phyloP scores from a whole-genome alignment of 1,140 invertebrate genomes.

The Nasonia vitripennis region DNA sequence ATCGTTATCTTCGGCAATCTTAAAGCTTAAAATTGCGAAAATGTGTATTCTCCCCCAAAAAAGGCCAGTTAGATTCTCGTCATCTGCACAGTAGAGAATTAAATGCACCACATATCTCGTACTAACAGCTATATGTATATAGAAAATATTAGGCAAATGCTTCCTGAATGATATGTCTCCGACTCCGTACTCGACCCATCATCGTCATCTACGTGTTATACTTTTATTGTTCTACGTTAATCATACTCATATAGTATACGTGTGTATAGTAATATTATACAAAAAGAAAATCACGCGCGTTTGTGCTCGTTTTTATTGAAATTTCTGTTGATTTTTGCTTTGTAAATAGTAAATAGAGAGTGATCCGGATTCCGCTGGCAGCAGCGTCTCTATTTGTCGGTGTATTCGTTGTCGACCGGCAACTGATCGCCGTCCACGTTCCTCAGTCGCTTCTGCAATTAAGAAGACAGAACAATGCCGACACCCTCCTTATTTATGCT shows the following conservation, averaged over 20 bases:
- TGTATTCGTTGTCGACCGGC: conserved; percentile 61
- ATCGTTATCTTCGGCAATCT: conserved; percentile 21
- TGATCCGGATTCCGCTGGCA: conserved; percentile 48
- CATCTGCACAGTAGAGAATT: background rate
- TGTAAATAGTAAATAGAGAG: conserved; percentile 25
- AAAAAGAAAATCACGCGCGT: conserved; percentile 26
- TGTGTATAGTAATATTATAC: conserved; percentile 37
- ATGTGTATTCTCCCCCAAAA: background rate
- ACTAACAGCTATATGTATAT: conserved; percentile 10
- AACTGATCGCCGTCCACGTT: conserved; percentile 61
- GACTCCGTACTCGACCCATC: background rate
- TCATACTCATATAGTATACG: background rate
- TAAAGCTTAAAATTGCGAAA: background rate
- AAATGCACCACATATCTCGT: background rate
- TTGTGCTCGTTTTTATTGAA: background rate
- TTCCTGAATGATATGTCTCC: conserved; percentile 6
- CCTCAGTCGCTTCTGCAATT: conserved; percentile 69
- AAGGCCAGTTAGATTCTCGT: conserved; percentile 20
- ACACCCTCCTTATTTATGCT: conserved; percentile 31
- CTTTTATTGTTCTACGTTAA: background rate
- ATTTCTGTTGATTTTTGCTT: conserved; percentile 15
- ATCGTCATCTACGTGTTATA: conserved; percentile 6
- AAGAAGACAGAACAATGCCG: conserved; percentile 60
- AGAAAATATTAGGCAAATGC: background rate
- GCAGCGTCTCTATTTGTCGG: conserved; percentile 61